Conservation (phyloP, 2,113 vertebrate species). For the Bombycilla garrulus region DNA sequence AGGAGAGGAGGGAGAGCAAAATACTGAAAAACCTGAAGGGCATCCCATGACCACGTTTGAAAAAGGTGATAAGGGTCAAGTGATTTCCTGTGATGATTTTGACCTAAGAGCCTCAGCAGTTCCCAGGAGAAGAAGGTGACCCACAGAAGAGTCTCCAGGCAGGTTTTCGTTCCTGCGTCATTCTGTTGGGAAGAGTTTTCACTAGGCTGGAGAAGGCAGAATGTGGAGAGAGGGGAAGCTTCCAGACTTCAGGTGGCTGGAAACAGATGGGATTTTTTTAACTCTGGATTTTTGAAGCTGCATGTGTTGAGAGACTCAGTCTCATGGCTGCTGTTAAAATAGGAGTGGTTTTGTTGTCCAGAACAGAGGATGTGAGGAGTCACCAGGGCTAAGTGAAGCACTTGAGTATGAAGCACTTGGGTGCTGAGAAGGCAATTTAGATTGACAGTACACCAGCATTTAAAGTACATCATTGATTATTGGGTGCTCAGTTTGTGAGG, state of each 20-base stretch:
- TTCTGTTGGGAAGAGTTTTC: not conserved
- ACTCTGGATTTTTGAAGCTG: not conserved
- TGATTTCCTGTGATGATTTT: not conserved
- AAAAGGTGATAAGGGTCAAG: not conserved
- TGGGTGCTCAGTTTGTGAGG: not conserved
- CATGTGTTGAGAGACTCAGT: not conserved
- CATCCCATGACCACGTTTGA: not conserved
- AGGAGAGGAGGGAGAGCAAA: not conserved
- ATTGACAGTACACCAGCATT: not conserved
- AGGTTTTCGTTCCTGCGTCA: not conserved
- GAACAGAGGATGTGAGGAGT: not conserved
- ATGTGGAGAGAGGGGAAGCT: not conserved
- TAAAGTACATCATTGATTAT: not conserved
- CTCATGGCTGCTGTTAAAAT: not conserved
- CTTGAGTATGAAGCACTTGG: not conserved
- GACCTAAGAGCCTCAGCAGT: not conserved
- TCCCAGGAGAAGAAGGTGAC: not conserved
- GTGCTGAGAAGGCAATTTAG: not conserved
- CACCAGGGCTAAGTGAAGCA: not conserved
- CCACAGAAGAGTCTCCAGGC: not conserved
- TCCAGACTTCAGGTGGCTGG: not conserved
- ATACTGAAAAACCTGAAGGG: not conserved
- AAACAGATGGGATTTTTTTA: not conserved
- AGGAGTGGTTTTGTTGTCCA: not conserved
- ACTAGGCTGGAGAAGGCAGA: not conserved